Evolutionary conservation across 2,113 vertebrate genomes (phyloP), one percentile per base, ranked within the genome.

Genomic region (Cheilinus undulatus): DNA sequence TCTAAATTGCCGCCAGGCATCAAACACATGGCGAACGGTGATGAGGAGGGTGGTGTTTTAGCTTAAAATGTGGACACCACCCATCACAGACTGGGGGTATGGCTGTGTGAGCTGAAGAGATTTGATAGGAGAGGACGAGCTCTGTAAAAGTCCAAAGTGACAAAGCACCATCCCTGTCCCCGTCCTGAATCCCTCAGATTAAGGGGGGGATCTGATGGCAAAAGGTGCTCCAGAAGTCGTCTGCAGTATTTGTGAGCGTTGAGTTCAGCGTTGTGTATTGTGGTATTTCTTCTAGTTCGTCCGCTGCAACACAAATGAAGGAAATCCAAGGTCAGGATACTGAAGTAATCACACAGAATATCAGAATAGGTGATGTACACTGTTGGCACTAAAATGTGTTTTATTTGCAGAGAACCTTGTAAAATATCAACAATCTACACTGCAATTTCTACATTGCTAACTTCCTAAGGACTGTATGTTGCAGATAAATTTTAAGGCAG

Each of bases 241-340:
- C 63, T 32, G 15, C n/a, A n/a, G 15, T 0, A 2, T 0, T 7
- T 20, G 9, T 2, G 49, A 27, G n/a, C 1, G 64, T 69, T 27
- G 76, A 1, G 24, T 28, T 38, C 81, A 91, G n/a, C 4, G 28
- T 81, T 15, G 58, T 87, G 79, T 91, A 91, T 8, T 52, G 73
- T 0, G 75, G 78, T 0, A 17, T 0, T 0, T 85, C 82, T 0
- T 91, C 88, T 75, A 64, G 2, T 1, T 89, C 88, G 0, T 82
- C 85, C 0, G 7, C 80, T 85, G 73, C 19, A 71, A 72, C 43
- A 40, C 19, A 69, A 71, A 71, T 10, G 67, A 1, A 51, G 19
- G 19, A 64, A 61, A 69, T 5, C 1, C 38, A 30, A 19, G 22
- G 45, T 85, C 49, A 86, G 61, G 10, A 36, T 19, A 24, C 17